These are phyloP conservation scores for Nymphicus hollandicus DNA, from an alignment of 2,113 vertebrate species.

Conservation along the genomic window DNA sequence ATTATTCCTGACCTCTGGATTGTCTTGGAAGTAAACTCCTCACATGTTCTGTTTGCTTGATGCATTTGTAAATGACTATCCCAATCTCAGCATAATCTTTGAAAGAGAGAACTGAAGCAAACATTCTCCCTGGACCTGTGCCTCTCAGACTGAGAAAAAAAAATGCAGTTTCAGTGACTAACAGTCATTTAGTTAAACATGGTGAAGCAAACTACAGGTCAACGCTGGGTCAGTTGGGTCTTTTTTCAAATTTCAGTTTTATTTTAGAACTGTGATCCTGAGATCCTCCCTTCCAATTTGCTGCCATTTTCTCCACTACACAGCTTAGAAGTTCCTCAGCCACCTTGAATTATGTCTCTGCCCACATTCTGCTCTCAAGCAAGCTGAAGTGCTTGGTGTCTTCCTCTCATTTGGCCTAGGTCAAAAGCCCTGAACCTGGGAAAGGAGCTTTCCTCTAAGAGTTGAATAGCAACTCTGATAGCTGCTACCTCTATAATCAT, in stretches of 20 bases:
- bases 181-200: background rate
- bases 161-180: background rate
- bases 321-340: background rate
- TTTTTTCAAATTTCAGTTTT: background rate
- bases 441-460: background rate
- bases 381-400: background rate
- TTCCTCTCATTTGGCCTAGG: background rate
- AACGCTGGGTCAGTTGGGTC: background rate
- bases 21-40: background rate
- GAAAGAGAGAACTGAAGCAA: background rate
- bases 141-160: background rate
- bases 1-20: background rate
- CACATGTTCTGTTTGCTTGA: background rate
- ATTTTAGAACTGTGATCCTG: background rate
- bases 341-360: background rate
- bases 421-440: background rate
- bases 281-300: background rate
- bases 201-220: background rate
- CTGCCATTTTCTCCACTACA: background rate
- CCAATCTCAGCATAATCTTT: background rate
- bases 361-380: background rate
- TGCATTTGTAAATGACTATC: background rate
- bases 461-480: background rate
- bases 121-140: background rate
- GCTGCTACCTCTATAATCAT: background rate